Conservation (phyloP, 1,140 invertebrate genomes). For the Stegodyphus dumicola region DNA sequence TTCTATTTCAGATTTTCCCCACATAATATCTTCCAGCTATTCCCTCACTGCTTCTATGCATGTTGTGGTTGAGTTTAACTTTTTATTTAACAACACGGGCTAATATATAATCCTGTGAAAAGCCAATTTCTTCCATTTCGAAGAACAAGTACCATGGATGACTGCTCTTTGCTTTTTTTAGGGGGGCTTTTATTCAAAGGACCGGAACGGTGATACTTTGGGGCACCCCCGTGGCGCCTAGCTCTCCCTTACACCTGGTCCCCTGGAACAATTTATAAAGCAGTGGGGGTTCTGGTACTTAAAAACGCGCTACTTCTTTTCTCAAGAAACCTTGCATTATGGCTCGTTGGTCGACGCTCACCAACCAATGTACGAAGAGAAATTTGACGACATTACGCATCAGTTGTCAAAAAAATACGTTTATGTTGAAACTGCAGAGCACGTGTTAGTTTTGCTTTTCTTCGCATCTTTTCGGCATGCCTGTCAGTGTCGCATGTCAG, state of each 20-base stretch:
- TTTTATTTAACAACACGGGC: conserved; percentile 56
- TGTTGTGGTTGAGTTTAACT: conserved; percentile 56
- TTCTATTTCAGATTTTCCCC: conserved; percentile 2
- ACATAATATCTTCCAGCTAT: conserved; percentile 17
- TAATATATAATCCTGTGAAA: conserved; percentile 60
- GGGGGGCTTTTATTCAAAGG: not conserved
- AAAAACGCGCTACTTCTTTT: conserved; percentile 6
- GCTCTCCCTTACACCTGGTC: conserved; percentile 45
- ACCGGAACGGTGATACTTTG: not conserved
- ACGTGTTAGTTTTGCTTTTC: conserved; percentile 28
- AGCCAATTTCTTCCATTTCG: conserved; percentile 46
- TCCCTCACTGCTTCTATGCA: conserved; percentile 45
- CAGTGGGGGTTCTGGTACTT: conserved; percentile 46
- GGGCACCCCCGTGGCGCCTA: conserved; percentile 19
- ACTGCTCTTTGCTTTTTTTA: conserved; percentile 27
- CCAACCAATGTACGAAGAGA: not conserved
- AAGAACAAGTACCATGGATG: conserved; percentile 49
- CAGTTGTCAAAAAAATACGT: conserved; percentile 4
- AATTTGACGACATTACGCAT: conserved; percentile 33
- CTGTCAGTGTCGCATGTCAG: too few relatives aligned
- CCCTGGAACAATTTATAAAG: conserved; percentile 55
- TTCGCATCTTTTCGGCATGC: too few relatives aligned
- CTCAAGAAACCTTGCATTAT: conserved; percentile 1
- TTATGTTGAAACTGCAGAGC: not conserved
- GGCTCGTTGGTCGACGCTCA: not conserved